A percentile compares a stretch with the other conserved stretches of the same genome.
Conservation (phyloP, 2,888 invertebrate species). For the Epsilonema sp. region DNA sequence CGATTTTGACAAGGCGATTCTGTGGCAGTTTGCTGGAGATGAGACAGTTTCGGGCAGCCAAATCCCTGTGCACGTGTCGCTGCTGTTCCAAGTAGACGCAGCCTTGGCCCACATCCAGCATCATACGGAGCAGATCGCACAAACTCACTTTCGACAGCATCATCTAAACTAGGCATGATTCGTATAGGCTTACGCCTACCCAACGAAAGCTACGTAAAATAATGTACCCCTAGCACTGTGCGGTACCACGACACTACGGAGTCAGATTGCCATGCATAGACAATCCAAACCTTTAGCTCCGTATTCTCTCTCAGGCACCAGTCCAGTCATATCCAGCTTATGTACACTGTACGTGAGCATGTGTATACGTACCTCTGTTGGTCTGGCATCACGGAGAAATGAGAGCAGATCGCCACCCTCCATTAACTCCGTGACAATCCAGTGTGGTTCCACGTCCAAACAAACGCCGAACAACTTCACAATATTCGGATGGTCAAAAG, state of each 20-base stretch:
- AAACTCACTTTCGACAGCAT: constrained; percentile 41
- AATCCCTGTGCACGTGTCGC: constrained; percentile 81
- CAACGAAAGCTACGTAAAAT: no score
- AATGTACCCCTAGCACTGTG: no score
- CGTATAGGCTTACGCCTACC: no score
- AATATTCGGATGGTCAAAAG: constrained; percentile 89
- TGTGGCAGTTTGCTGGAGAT: constrained; percentile 38
- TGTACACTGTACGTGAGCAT: no score
- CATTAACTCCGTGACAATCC: constrained; percentile 90
- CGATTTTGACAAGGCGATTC: constrained; percentile 67
- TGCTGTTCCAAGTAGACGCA: constrained; percentile 86
- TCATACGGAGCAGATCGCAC: constrained; percentile 68
- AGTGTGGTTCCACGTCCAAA: constrained; percentile 72
- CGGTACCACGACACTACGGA: neutral
- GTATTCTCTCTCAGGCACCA: neutral
- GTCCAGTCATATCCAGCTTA: neutral
- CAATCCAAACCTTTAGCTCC: neutral
- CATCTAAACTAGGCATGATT: constrained; percentile 2
- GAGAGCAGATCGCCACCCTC: constrained; percentile 82
- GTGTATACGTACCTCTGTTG: constrained; percentile 47
- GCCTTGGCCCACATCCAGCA: constrained; percentile 81
- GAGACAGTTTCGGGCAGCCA: constrained; percentile 85
- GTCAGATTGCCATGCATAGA: neutral
- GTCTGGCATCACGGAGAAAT: constrained; percentile 61
- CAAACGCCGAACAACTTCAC: constrained; percentile 78